phyloP scores from a whole-genome alignment of 2,888 invertebrate species.

The Patella ulyssiponensis region DNA sequence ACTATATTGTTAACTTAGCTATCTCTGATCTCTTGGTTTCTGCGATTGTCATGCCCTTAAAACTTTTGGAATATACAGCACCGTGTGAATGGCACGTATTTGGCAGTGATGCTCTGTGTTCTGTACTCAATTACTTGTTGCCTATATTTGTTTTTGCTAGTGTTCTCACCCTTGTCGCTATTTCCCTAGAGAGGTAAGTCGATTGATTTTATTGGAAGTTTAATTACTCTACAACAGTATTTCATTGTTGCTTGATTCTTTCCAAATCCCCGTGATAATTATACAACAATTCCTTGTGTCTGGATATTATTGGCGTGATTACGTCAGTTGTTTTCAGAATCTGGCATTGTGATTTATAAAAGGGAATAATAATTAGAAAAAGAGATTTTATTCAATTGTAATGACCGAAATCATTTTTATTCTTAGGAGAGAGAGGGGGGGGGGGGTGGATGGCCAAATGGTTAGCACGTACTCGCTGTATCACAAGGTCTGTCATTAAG shows the following conservation, averaged over 20 bases:
- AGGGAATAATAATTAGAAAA: too few relatives aligned
- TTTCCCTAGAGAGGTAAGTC: conserved; percentile 73
- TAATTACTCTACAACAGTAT: too few relatives aligned
- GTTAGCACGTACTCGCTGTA: too few relatives aligned
- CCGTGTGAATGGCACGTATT: conserved; percentile 71
- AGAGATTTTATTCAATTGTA: too few relatives aligned
- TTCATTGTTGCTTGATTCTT: too few relatives aligned
- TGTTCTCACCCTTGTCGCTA: conserved; percentile 73
- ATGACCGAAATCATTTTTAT: not conserved
- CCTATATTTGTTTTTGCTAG: conserved; percentile 74
- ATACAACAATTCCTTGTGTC: not conserved
- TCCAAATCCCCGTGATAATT: too few relatives aligned
- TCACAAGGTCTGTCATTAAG: too few relatives aligned
- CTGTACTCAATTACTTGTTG: conserved; percentile 69
- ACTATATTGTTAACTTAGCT: conserved; percentile 73
- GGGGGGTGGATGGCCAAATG: too few relatives aligned
- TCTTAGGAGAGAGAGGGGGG: too few relatives aligned
- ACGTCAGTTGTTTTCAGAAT: too few relatives aligned
- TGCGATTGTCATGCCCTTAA: conserved; percentile 72
- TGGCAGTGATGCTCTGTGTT: conserved; percentile 69
- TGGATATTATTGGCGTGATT: not conserved
- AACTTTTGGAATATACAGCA: conserved; percentile 72
- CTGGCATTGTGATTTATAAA: too few relatives aligned
- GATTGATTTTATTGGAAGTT: not conserved
- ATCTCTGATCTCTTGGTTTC: conserved; percentile 73